phyloP scores from a whole-genome alignment of 2,797 vertebrate genomes.

The Cossypha dichroa region DNA sequence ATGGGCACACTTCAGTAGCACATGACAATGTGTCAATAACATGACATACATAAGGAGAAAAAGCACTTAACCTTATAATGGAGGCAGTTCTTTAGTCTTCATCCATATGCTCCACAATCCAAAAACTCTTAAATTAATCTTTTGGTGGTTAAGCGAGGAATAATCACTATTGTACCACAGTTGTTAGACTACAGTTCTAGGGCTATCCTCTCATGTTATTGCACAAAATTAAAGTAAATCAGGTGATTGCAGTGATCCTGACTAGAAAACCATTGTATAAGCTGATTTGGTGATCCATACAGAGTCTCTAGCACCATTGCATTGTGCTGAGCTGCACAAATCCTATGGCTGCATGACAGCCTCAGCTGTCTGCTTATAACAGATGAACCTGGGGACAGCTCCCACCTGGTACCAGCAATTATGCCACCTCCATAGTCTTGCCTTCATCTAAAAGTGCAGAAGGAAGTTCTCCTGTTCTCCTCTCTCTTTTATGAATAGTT shows the following conservation, averaged over 20 bases:
- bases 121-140: neutral
- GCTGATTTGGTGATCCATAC: neutral
- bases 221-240: neutral
- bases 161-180: neutral
- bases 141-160: neutral
- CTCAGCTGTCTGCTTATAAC: neutral
- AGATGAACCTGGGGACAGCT: neutral
- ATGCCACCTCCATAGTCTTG: neutral
- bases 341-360: neutral
- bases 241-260: neutral
- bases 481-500: neutral
- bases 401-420: neutral
- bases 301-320: neutral
- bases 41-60: no score
- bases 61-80: no score
- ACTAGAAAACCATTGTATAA: neutral
- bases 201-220: rapidly evolving
- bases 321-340: neutral
- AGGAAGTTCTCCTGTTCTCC: neutral
- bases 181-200: neutral
- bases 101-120: neutral
- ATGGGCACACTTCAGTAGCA: neutral
- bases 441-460: neutral
- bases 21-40: neutral
- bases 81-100: neutral